Evolutionary conservation across 2,888 invertebrate species (phyloP).

Genomic region (Thereva unica): DNA sequence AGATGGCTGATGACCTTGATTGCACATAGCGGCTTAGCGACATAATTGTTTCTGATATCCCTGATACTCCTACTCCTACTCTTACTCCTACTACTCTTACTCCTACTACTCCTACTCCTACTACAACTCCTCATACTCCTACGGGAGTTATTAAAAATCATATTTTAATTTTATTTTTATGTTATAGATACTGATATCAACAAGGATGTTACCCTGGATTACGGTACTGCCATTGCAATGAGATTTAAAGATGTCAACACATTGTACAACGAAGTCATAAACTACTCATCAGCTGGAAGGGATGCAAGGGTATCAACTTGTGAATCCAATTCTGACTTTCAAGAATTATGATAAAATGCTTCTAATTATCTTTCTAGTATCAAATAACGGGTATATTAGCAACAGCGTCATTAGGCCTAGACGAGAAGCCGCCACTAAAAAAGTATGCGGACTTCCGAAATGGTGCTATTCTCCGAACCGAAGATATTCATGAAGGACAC

Average conservation of each 20-base stretch:
- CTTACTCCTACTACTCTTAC: too few relatives aligned
- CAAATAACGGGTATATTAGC: slow-evolving; percentile 17
- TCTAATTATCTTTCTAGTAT: slow-evolving; percentile 14
- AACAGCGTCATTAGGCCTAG: slow-evolving; percentile 31
- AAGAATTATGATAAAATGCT: not conserved
- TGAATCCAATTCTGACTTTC: not conserved
- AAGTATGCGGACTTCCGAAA: slow-evolving; percentile 55
- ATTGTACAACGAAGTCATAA: slow-evolving; percentile 43
- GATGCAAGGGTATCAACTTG: slow-evolving; percentile 39
- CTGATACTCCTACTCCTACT: too few relatives aligned
- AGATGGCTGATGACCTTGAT: too few relatives aligned
- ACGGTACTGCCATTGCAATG: slow-evolving; percentile 41
- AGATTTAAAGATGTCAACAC: slow-evolving; percentile 42
- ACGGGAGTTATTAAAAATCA: too few relatives aligned
- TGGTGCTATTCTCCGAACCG: slow-evolving; percentile 55
- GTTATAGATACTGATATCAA: too few relatives aligned
- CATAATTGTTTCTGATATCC: too few relatives aligned
- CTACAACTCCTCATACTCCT: too few relatives aligned
- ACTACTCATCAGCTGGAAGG: slow-evolving; percentile 43
- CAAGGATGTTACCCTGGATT: slow-evolving; percentile 20
- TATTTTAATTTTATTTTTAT: too few relatives aligned
- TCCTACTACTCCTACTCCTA: too few relatives aligned
- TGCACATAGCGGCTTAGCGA: too few relatives aligned
- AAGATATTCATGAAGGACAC: slow-evolving; percentile 45
- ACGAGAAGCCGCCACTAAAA: slow-evolving; percentile 56